Conservation (phyloP, 2,113 vertebrate genomes). For the Burhinus oedicnemus region DNA sequence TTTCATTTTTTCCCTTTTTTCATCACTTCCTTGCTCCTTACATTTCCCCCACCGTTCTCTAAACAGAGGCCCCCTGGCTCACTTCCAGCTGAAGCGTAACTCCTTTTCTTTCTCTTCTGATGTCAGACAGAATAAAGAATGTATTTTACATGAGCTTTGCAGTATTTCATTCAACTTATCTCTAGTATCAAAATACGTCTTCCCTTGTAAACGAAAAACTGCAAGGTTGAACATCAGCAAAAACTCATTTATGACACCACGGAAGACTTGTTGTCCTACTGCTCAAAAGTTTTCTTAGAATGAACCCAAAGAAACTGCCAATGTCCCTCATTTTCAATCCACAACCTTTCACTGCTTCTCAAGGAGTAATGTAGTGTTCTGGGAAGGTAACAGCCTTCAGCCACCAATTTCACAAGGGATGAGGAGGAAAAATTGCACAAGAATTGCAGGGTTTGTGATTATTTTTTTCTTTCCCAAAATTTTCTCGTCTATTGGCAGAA, state of each 20-base stretch:
- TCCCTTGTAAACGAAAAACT: background rate
- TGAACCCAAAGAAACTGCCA: background rate
- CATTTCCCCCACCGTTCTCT: background rate
- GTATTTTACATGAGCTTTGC: background rate
- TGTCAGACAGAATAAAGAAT: slow-evolving; percentile 14
- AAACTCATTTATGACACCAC: background rate
- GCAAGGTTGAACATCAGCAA: background rate
- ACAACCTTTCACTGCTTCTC: background rate
- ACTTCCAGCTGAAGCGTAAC: slow-evolving; percentile 2
- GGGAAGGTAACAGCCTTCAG: background rate
- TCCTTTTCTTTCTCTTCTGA: background rate
- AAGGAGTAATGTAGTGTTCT: background rate
- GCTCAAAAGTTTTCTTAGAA: background rate
- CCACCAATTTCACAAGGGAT: background rate
- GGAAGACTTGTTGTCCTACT: background rate
- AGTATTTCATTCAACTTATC: slow-evolving; percentile 4
- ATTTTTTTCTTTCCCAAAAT: background rate
- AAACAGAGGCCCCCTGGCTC: background rate
- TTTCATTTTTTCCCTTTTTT: background rate
- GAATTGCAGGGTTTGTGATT: background rate
- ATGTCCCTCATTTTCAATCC: background rate
- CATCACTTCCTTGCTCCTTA: background rate
- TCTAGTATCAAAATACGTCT: slow-evolving; percentile 3
- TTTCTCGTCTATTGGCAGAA: background rate
- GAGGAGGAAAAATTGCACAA: background rate